phyloP scores from a whole-genome alignment of 2,888 invertebrate genomes.

The Agrotis clavis region DNA sequence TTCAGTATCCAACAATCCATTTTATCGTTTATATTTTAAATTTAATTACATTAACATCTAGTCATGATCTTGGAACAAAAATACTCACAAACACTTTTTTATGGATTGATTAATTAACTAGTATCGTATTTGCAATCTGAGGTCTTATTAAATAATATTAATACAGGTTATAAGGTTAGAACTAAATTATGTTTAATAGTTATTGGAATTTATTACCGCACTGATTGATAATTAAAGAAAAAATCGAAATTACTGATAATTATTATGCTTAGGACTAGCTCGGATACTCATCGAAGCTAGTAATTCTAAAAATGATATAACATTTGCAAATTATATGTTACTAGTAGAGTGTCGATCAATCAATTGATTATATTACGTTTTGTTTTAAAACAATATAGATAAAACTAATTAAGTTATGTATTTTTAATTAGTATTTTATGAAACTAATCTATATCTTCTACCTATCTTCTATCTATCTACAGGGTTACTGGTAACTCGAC shows the following conservation, averaged over 20 bases:
- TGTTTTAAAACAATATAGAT: slow-evolving; percentile 22
- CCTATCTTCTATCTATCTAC: too few species aligned
- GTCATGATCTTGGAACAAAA: slow-evolving; percentile 15
- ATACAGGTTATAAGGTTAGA: slow-evolving; percentile 53
- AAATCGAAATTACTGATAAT: slow-evolving; percentile 47
- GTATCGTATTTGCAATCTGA: slow-evolving; percentile 41
- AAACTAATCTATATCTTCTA: too few species aligned
- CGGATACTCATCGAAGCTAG: slow-evolving; percentile 2
- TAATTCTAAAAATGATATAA: slow-evolving; percentile 42
- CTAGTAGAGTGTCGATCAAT: slow-evolving; percentile 47
- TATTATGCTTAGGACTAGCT: slow-evolving; percentile 21
- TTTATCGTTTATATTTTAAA: not conserved
- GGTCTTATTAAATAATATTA: slow-evolving; percentile 30
- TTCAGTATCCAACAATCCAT: not conserved
- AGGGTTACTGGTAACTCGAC: too few species aligned
- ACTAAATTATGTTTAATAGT: slow-evolving; percentile 54
- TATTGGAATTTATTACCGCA: slow-evolving; percentile 52
- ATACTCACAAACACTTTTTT: slow-evolving; percentile 30
- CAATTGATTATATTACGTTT: slow-evolving; percentile 68
- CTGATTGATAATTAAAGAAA: slow-evolving; percentile 58
- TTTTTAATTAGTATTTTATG: too few species aligned
- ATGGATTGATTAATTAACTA: slow-evolving; percentile 37
- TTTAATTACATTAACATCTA: slow-evolving; percentile 22
- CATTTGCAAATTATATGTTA: slow-evolving; percentile 44
- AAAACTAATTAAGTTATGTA: not conserved